Conservation (phyloP, 92 coral and sea anemone genomes). For the Plumapathes pennacea region DNA sequence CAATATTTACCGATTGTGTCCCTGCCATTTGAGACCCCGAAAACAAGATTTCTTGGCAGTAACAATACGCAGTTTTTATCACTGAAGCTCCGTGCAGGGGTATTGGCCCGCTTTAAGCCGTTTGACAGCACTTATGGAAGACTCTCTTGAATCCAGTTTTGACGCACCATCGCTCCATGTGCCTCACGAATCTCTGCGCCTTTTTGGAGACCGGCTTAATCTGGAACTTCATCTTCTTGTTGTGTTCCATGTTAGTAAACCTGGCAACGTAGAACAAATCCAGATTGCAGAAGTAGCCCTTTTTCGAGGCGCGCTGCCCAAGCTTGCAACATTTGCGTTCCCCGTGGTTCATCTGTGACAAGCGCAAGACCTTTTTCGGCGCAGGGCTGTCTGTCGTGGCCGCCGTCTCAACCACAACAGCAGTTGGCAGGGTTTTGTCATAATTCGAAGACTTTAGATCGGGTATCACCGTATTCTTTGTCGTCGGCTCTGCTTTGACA, state of each 20-base stretch:
- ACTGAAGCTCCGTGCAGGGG: too few relatives aligned
- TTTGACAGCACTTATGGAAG: constrained; percentile 25
- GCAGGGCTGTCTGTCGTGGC: constrained; percentile 1
- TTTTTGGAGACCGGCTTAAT: constrained; percentile 5
- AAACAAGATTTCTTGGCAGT: too few relatives aligned
- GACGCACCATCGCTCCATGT: constrained; percentile 19
- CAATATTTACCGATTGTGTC: too few relatives aligned
- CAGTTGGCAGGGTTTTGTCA: too few relatives aligned
- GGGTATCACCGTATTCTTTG: too few relatives aligned
- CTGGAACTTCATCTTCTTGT: constrained; percentile 37
- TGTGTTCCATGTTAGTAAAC: constrained; percentile 54
- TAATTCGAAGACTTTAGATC: too few relatives aligned
- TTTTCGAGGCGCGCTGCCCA: constrained; percentile 49
- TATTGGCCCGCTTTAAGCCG: too few relatives aligned
- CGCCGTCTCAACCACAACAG: too few relatives aligned
- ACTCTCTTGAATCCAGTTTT: constrained; percentile 18
- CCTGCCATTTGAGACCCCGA: too few relatives aligned
- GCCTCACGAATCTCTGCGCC: constrained; percentile 14
- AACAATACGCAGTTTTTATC: too few relatives aligned
- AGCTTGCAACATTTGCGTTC: constrained; percentile 43
- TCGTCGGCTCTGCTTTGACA: too few relatives aligned
- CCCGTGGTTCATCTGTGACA: too few relatives aligned
- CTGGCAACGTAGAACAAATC: constrained; percentile 18
- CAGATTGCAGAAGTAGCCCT: constrained; percentile 23
- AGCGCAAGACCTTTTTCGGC: neutral